Evolutionary conservation across 2,888 invertebrate genomes (phyloP).

Genomic region (Ceramica pisi): DNA sequence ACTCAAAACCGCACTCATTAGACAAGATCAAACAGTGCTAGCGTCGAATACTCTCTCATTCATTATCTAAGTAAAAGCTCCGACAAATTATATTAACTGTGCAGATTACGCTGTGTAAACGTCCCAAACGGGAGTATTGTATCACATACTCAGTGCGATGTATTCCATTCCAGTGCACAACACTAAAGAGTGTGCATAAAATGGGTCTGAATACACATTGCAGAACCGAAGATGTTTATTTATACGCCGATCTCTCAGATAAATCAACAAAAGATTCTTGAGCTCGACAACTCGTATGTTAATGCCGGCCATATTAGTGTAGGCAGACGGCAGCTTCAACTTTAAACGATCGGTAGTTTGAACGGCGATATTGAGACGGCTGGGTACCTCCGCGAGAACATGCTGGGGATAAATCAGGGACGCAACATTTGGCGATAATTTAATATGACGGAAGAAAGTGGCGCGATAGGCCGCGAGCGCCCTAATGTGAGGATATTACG

Average conservation of each 20-base stretch:
- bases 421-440: slow-evolving; percentile 85
- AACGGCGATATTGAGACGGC: slow-evolving; percentile 51
- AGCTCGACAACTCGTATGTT: slow-evolving; percentile 21
- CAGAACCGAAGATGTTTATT: slow-evolving; percentile 53
- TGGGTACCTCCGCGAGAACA: slow-evolving; percentile 39
- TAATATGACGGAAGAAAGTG: slow-evolving; percentile 81
- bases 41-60: slow-evolving; percentile 59
- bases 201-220: slow-evolving; percentile 44
- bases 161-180: slow-evolving; percentile 12
- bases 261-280: slow-evolving; percentile 56
- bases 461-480: slow-evolving; percentile 71
- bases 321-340: slow-evolving; percentile 31
- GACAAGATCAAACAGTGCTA: slow-evolving; percentile 77
- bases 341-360: slow-evolving; percentile 58
- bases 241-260: slow-evolving; percentile 45
- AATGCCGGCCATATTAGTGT: slow-evolving; percentile 41
- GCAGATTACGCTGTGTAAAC: slow-evolving; percentile 28
- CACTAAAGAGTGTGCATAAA: slow-evolving; percentile 40
- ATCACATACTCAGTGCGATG: slow-evolving; percentile 4
- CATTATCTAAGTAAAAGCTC: slow-evolving; percentile 64
- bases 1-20: slow-evolving; percentile 77
- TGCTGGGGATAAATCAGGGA: slow-evolving; percentile 77
- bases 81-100: slow-evolving; percentile 62
- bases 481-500: slow-evolving; percentile 66
- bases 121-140: slow-evolving; percentile 11